Percentiles rank a stretch among this genome's conserved stretches.
Conservation (phyloP, 2,797 vertebrate species). For the Onychomys leucogaster region DNA sequence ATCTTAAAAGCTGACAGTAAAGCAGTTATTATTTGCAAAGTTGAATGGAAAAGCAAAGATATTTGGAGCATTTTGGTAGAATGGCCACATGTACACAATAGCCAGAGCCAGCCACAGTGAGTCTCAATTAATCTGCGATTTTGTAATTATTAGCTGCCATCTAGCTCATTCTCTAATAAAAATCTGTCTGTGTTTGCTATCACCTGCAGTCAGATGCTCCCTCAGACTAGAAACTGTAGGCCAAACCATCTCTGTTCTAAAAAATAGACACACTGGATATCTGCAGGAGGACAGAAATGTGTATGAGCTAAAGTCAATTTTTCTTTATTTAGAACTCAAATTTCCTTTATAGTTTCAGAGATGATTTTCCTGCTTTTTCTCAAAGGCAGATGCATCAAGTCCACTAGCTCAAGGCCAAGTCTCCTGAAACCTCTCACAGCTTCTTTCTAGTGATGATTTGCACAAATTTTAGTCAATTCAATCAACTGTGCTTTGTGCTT, state of each 20-base stretch:
- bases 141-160: neutral
- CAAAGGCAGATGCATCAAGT: neutral
- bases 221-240: neutral
- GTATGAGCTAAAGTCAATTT: neutral
- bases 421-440: neutral
- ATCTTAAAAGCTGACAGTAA: neutral
- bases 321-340: neutral
- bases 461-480: neutral
- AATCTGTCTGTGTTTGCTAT: neutral
- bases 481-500: neutral
- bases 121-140: neutral
- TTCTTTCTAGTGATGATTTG: neutral
- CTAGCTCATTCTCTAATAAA: neutral
- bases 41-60: neutral
- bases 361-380: neutral
- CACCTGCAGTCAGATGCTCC: neutral
- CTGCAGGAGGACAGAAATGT: neutral
- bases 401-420: neutral
- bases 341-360: slow-evolving; percentile 28
- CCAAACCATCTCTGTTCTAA: neutral
- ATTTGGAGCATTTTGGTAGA: neutral
- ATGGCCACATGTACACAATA: neutral
- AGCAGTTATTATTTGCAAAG: neutral
- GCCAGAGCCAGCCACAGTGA: neutral
- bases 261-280: neutral